Conservation (phyloP, 1,140 invertebrate species). For the Diuraphis noxia region DNA sequence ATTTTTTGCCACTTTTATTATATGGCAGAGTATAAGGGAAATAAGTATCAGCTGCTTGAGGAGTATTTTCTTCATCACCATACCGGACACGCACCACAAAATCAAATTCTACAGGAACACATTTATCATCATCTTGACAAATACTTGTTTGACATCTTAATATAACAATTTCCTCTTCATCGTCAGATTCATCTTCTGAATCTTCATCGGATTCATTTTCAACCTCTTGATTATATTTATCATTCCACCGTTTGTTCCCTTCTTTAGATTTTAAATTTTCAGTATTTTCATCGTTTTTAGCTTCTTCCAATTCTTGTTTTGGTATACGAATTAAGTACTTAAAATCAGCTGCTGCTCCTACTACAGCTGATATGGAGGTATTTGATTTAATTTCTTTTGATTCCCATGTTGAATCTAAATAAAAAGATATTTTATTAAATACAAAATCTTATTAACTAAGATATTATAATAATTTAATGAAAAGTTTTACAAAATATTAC, state of each 20-base stretch:
- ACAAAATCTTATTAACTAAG: neutral
- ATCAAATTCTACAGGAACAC: conserved; percentile 32
- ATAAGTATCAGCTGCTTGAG: conserved; percentile 27
- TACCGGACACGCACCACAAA: conserved; percentile 30
- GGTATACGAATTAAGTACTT: conserved; percentile 42
- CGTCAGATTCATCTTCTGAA: neutral
- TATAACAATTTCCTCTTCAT: conserved; percentile 35
- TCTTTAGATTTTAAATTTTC: neutral
- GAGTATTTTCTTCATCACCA: neutral
- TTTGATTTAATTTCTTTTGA: conserved; percentile 46
- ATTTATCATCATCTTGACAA: conserved; percentile 16
- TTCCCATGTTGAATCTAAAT: conserved; percentile 38
- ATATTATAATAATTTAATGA: neutral
- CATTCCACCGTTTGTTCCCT: neutral
- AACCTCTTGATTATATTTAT: neutral
- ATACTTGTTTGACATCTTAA: conserved; percentile 42
- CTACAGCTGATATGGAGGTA: neutral
- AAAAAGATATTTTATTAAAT: neutral
- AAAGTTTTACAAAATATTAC: neutral
- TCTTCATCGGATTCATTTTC: neutral
- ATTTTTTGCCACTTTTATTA: neutral
- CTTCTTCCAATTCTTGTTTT: conserved; percentile 1
- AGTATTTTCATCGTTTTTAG: neutral
- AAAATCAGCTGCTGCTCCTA: conserved; percentile 15
- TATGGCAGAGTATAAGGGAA: conserved; percentile 12